Evolutionary conservation across 64 coral and sea anemone genomes (phyloP).

Genomic region (Porites australiensis): DNA sequence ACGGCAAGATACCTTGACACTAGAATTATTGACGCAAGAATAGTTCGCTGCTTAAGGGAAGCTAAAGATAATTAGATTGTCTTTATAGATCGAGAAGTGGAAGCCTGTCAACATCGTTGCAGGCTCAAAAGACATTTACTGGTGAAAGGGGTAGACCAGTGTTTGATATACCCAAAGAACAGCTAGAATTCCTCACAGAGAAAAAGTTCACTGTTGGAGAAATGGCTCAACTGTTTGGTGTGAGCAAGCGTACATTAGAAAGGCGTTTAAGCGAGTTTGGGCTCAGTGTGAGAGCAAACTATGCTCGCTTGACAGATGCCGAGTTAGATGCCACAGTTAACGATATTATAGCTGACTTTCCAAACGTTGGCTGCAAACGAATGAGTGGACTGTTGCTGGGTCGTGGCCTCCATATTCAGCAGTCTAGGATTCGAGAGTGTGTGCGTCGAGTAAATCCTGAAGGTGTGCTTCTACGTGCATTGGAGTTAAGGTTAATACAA

Average conservation of each 20-base stretch:
- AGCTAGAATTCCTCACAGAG: conserved; percentile 58
- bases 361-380: conserved; percentile 55
- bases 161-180: conserved; percentile 27
- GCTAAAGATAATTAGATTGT: neutral
- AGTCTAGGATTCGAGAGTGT: conserved; percentile 34
- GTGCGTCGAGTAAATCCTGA: conserved; percentile 45
- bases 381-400: conserved; percentile 44
- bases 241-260: conserved; percentile 39
- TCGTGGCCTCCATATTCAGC: conserved; percentile 36
- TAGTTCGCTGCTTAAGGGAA: neutral
- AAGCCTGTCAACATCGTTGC: neutral
- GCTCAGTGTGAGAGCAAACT: conserved; percentile 10
- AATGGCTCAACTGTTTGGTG: conserved; percentile 56
- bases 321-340: conserved; percentile 32
- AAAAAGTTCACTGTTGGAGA: conserved; percentile 42
- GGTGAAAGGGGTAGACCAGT: conserved; percentile 32
- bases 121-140: conserved; percentile 26
- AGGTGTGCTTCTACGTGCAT: conserved; percentile 49
- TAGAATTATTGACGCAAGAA: neutral
- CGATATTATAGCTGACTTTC: conserved; percentile 50
- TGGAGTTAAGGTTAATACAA: conserved; percentile 40
- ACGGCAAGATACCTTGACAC: conserved; percentile 5
- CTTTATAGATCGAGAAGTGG: neutral
- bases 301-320: conserved; percentile 24
- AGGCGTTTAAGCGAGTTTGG: conserved; percentile 48